Evolutionary conservation across 2,888 invertebrate species (phyloP), one percentile per base, ranked within the genome.

Genomic region (Himalopsyche kuldschensis): DNA sequence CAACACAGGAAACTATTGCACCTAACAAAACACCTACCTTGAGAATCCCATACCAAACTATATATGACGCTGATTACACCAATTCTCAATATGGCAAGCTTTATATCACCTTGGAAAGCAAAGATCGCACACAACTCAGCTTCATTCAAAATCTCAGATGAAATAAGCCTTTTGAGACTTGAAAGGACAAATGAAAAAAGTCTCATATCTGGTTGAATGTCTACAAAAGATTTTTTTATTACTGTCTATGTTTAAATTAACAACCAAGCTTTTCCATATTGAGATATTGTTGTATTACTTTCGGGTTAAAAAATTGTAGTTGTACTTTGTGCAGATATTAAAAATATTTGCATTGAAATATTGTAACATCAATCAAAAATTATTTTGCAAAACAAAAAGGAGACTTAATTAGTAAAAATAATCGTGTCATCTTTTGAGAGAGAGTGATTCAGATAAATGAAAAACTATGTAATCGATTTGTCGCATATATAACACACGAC

Each of bases 1-100:
- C 82, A 93, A 93, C 92, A 93, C 92, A 92, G 92, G 89, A 86
- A 15, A 69, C 69, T 69, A 69, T 69, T 69, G 69, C 77, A 48
- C 75, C 79, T 78, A 80, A 88, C 89, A 69, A 11, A 69, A 69
- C 88, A 89, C 89, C 89, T 90, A 89, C 89, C 89, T 90, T 90
- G 88, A 87, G 88, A 85, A 84, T 84, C 86, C 86, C 82, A 87
- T 48, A 78, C 88, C 81, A 85, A 81, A 82, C 85, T 84, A 86
- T 81, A 81, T 83, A 27, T 69, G 15, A 5, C 69, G 27, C 30
- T 30, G 15, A 69, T n/a, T n/a, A 30, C 69, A 55, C n/a, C 69
- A 69, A 69, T 69, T 11, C 27, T 69, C 69, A 69, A 69, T 69
- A 69, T 69, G 27, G 1, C 69, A 6, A 24, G n/a, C 75, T n/a